phyloP scores from a whole-genome alignment of 2,797 vertebrate species.

The Crenichthys baileyi region DNA sequence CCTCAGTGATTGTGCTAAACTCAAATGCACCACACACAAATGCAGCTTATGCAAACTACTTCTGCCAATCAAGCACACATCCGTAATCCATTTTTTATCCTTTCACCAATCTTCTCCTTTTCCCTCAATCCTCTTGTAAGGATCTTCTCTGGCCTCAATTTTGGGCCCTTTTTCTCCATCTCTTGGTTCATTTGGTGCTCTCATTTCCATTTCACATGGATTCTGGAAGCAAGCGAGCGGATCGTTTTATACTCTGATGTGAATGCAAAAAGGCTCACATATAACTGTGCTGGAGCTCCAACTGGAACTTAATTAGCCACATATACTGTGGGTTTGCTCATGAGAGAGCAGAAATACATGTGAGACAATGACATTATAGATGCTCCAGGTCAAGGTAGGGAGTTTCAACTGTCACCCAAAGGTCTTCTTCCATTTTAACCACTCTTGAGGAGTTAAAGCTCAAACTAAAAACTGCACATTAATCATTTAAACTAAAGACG shows the following conservation, averaged over 20 bases:
- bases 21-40: constrained; percentile 45
- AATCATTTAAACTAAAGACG: no score
- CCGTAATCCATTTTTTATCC: constrained; percentile 76
- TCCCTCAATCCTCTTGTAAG: constrained; percentile 36
- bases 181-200: constrained; percentile 36
- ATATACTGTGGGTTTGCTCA: not conserved
- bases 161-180: not conserved
- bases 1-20: constrained; percentile 57
- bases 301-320: not conserved
- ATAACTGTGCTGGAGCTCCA: not conserved
- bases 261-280: not conserved
- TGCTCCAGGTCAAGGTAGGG: not conserved
- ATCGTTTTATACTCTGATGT: not conserved
- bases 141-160: constrained; percentile 39
- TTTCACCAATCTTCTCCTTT: constrained; percentile 51
- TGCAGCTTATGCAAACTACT: constrained; percentile 41
- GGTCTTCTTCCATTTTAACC: not conserved
- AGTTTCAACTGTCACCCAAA: not conserved
- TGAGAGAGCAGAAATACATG: not conserved
- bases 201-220: constrained; percentile 42
- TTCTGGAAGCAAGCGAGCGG: constrained; percentile 27
- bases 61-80: constrained; percentile 66
- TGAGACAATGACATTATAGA: not conserved
- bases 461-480: no score
- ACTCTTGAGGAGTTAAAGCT: no score